Conservation (phyloP, 2,888 invertebrate genomes). For the Papilio gigon region DNA sequence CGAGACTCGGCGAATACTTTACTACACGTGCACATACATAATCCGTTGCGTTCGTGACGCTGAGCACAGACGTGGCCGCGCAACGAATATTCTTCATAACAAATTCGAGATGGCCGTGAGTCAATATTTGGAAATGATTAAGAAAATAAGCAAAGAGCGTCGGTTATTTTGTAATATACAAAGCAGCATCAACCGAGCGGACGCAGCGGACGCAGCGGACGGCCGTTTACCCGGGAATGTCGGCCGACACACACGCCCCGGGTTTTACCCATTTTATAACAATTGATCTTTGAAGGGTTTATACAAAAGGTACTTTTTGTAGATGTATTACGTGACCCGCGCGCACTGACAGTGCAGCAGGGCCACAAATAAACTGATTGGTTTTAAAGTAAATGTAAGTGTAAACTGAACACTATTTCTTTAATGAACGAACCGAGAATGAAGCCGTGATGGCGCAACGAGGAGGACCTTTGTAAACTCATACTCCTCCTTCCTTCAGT, state of each 20-base stretch:
- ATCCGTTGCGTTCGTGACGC: no score
- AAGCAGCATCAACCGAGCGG: background rate
- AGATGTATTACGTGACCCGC: background rate
- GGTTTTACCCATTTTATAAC: conserved; percentile 2
- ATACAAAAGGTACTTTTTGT: background rate
- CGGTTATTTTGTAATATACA: background rate
- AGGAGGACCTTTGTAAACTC: no score
- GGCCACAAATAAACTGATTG: background rate
- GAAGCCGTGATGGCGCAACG: no score
- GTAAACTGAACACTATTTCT: no score
- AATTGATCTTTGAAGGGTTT: background rate
- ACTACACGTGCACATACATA: no score
- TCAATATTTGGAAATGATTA: background rate
- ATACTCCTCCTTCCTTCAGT: no score
- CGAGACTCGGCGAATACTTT: no score
- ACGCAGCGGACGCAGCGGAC: background rate
- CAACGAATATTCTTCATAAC: no score
- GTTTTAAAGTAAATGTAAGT: no score
- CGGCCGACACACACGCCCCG: background rate
- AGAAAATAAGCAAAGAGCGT: background rate
- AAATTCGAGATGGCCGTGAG: background rate
- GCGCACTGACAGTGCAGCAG: background rate
- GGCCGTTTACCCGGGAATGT: background rate
- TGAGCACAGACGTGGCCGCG: no score
- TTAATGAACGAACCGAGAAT: no score